A percentile compares a stretch with the other conserved stretches of the same genome.
These are phyloP conservation scores for Torymus aiolomorphi DNA, from an alignment of 2,888 invertebrate genomes.

Conservation along the genomic window DNA sequence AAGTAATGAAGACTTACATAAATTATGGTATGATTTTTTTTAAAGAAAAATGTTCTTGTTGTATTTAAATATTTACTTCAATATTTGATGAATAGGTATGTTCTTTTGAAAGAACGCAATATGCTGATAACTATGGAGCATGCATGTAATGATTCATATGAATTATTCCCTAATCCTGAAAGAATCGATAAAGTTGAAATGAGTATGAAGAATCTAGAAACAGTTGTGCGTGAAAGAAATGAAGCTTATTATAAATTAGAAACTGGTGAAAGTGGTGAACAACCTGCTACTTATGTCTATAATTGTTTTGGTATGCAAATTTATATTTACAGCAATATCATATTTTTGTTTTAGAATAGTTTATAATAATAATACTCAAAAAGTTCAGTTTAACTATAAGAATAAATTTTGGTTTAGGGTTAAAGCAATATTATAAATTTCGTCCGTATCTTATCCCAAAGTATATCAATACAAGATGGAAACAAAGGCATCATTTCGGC, in stretches of 20 bases:
- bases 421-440: conserved; percentile 73
- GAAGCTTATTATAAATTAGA: conserved; percentile 92
- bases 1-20: conserved; percentile 96
- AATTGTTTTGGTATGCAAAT: conserved; percentile 52
- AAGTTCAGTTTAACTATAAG: too few relatives aligned
- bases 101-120: conserved; percentile 95
- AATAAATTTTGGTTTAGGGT: conserved; percentile 66
- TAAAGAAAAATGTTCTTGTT: background rate
- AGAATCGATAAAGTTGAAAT: conserved; percentile 94
- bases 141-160: conserved; percentile 81
- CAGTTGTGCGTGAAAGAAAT: conserved; percentile 94
- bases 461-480: conserved; percentile 82
- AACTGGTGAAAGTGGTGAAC: conserved; percentile 90
- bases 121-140: conserved; percentile 98
- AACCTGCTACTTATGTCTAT: conserved; percentile 77
- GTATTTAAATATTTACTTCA: background rate
- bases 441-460: conserved; percentile 82
- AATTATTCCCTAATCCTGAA: conserved; percentile 92
- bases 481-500: conserved; percentile 78
- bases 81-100: conserved; percentile 78
- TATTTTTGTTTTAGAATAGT: too few relatives aligned
- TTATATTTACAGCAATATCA: background rate
- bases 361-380: too few relatives aligned
- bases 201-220: conserved; percentile 95
- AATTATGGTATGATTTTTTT: conserved; percentile 86